phyloP scores from a whole-genome alignment of 2,113 vertebrate genomes.

The Gulo gulo region DNA sequence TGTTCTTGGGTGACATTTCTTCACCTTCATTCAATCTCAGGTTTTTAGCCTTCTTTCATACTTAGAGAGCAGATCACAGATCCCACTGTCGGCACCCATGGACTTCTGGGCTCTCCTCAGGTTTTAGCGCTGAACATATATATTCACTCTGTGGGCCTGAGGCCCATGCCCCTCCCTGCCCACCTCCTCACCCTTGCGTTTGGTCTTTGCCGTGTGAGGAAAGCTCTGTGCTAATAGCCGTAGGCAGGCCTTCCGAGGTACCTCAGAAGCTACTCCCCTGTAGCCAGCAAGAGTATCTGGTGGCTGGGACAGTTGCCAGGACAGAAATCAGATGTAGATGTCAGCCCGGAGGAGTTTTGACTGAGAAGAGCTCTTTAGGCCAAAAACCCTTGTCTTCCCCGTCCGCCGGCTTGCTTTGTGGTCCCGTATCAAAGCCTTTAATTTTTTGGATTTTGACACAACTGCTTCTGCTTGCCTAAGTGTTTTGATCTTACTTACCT shows the following conservation, averaged over 20 bases:
- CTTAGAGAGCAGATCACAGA: not conserved
- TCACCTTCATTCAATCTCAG: constrained; percentile 12
- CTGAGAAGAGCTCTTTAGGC: not conserved
- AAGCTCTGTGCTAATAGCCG: not conserved
- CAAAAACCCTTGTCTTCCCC: not conserved
- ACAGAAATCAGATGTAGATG: not conserved
- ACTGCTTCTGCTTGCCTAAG: not conserved
- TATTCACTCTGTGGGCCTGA: not conserved
- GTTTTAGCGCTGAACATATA: not conserved
- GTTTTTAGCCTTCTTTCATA: not conserved
- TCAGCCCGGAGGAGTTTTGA: not conserved
- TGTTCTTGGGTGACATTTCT: constrained; percentile 13
- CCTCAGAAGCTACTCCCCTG: not conserved
- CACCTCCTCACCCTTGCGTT: not conserved
- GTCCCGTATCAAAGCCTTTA: not conserved
- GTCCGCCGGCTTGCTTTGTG: not conserved
- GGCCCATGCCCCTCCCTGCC: not conserved
- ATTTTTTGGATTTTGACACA: not conserved
- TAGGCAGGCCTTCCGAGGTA: not conserved
- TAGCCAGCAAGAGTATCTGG: not conserved
- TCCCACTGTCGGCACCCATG: not conserved
- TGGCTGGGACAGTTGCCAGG: not conserved
- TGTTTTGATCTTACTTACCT: constrained; percentile 11
- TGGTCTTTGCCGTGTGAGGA: not conserved
- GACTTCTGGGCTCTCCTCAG: not conserved